Percentiles rank a stretch among this genome's conserved stretches.
Evolutionary conservation across 2,888 invertebrate species (phyloP).

Genomic region (Orthosia gothica): DNA sequence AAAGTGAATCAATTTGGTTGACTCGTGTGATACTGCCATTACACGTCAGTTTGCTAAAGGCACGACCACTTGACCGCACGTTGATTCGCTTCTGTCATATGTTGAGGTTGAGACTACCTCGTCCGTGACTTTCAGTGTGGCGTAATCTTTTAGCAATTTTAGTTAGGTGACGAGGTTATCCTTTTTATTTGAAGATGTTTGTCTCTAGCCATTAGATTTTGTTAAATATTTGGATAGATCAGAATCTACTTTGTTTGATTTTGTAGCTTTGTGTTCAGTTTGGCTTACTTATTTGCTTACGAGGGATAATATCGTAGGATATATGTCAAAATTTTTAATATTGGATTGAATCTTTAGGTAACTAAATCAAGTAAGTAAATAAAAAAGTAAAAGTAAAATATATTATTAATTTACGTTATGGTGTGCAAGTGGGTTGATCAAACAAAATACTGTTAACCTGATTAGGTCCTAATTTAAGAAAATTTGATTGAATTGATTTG

Average conservation of each 20-base stretch:
- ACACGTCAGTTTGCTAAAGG: constrained; percentile 30
- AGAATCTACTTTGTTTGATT: constrained; percentile 6
- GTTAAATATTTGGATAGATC: constrained; percentile 31
- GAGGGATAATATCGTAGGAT: background rate
- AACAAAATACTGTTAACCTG: background rate
- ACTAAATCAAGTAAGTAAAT: constrained; percentile 33
- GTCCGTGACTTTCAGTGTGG: constrained; percentile 62
- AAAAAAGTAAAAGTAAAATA: constrained; percentile 52
- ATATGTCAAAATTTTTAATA: background rate
- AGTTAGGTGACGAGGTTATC: constrained; percentile 57
- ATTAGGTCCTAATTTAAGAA: no score
- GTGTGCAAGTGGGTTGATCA: constrained; percentile 24
- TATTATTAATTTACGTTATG: constrained; percentile 28
- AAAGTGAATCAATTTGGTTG: constrained; percentile 6
- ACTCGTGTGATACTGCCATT: background rate
- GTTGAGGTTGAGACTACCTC: constrained; percentile 16
- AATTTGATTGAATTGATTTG: no score
- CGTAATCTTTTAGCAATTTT: constrained; percentile 52
- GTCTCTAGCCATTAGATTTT: constrained; percentile 14
- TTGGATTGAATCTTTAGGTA: constrained; percentile 1
- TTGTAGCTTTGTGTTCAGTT: background rate
- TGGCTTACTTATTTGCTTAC: background rate
- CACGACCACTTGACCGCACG: constrained; percentile 1
- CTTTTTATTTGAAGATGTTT: constrained; percentile 42
- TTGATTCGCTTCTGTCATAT: constrained; percentile 10